Evolutionary conservation across 2,797 vertebrate species (phyloP).

Genomic region (Schizopygopsis malacanthus): DNA sequence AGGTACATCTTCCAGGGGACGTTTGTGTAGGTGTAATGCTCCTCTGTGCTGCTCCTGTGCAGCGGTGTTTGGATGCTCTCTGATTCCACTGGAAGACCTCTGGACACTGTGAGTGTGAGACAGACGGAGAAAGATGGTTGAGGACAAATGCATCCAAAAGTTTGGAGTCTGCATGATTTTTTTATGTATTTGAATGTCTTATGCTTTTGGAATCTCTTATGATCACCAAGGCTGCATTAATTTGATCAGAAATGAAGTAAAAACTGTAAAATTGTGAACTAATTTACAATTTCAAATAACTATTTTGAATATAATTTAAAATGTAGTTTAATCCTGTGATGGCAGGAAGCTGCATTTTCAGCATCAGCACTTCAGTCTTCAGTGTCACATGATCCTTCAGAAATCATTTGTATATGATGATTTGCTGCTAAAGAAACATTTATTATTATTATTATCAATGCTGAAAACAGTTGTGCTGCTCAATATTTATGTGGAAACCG

Average conservation of each 20-base stretch:
- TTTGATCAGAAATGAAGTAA: background rate
- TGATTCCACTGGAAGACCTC: conserved; percentile 84
- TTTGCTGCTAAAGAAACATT: background rate
- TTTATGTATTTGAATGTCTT: background rate
- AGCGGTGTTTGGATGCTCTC: conserved; percentile 89
- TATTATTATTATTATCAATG: background rate
- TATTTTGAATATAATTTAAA: background rate
- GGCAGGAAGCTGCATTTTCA: background rate
- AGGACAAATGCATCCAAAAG: background rate
- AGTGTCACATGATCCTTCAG: background rate
- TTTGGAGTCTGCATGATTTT: background rate
- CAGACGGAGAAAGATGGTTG: background rate
- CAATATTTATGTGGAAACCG: background rate
- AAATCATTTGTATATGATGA: background rate
- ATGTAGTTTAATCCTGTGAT: background rate
- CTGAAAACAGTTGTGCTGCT: background rate
- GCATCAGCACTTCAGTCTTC: background rate
- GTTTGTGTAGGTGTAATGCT: conserved; percentile 91
- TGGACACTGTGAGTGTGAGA: conserved; percentile 67
- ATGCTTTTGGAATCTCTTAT: background rate
- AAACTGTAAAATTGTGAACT: background rate
- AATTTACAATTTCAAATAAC: background rate
- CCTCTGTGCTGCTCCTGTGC: conserved; percentile 83
- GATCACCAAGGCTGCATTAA: background rate
- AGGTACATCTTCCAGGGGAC: conserved; percentile 94